Conservation (phyloP, 2,113 vertebrate species). For the Trochalopteron elliotii region DNA sequence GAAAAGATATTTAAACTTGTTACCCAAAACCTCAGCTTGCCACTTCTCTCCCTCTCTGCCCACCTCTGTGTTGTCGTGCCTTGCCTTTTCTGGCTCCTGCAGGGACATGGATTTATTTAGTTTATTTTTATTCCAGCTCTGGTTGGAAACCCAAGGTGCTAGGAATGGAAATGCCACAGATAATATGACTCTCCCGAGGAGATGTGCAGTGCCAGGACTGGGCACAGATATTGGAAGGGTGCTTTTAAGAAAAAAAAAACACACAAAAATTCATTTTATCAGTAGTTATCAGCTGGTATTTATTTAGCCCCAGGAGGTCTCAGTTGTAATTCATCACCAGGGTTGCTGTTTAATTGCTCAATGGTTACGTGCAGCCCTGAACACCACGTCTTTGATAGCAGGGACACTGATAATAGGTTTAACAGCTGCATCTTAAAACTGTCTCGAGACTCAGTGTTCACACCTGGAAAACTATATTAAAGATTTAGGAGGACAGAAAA, state of each 20-base stretch:
- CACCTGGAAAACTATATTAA: not conserved
- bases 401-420: slow-evolving; percentile 23
- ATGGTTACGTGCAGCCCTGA: slow-evolving; percentile 46
- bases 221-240: not conserved
- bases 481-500: not conserved
- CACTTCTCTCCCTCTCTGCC: not conserved
- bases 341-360: slow-evolving; percentile 38
- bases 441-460: not conserved
- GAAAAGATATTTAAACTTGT: not conserved
- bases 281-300: not conserved
- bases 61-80: not conserved
- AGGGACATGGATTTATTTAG: not conserved
- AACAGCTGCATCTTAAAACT: slow-evolving; percentile 46
- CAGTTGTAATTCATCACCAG: slow-evolving; percentile 43
- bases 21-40: not conserved
- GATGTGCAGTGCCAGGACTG: rapidly evolving
- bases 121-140: not conserved
- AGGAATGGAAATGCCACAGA: not conserved
- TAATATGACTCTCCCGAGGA: not conserved
- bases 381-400: slow-evolving; percentile 21
- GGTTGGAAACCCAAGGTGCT: not conserved
- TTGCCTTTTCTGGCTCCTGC: not conserved
- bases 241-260: not conserved
- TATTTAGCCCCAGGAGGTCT: slow-evolving; percentile 44
- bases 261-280: slow-evolving; percentile 26